Conservation (phyloP, 2,888 invertebrate species). For the Lucinisca nassula region DNA sequence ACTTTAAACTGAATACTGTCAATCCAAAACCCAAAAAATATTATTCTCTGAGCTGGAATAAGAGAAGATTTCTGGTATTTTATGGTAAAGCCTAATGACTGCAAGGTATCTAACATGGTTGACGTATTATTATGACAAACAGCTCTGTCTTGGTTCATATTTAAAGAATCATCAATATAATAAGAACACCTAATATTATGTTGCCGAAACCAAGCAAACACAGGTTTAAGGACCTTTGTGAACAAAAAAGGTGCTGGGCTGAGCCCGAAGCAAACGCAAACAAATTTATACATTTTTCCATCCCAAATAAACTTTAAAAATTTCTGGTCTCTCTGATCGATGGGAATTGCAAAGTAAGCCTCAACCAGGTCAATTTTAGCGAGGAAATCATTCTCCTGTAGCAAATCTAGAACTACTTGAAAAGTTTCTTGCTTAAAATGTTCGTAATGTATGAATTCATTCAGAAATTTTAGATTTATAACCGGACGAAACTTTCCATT, state of each 20-base stretch:
- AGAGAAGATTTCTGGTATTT: constrained; percentile 47
- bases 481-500: constrained; percentile 37
- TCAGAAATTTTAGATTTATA: constrained; percentile 39
- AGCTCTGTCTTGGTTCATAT: constrained; percentile 20
- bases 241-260: constrained; percentile 46
- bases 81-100: constrained; percentile 46
- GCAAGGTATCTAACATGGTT: constrained; percentile 16
- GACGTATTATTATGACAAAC: constrained; percentile 24
- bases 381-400: constrained; percentile 39
- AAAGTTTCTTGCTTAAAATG: constrained; percentile 40
- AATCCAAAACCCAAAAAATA: constrained; percentile 45
- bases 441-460: constrained; percentile 37
- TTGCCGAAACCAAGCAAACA: constrained; percentile 42
- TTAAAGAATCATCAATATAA: constrained; percentile 62
- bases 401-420: constrained; percentile 2
- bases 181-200: constrained; percentile 49
- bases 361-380: constrained; percentile 37
- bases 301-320: constrained; percentile 37
- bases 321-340: constrained; percentile 23
- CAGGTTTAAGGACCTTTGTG: constrained; percentile 54
- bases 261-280: constrained; percentile 46
- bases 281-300: constrained; percentile 28
- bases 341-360: constrained; percentile 9
- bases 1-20: constrained; percentile 49
- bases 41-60: constrained; percentile 32